Evolutionary conservation across 2,888 invertebrate genomes (phyloP), one percentile per base, ranked within the genome.

Genomic region (Eristalis intricaria): DNA sequence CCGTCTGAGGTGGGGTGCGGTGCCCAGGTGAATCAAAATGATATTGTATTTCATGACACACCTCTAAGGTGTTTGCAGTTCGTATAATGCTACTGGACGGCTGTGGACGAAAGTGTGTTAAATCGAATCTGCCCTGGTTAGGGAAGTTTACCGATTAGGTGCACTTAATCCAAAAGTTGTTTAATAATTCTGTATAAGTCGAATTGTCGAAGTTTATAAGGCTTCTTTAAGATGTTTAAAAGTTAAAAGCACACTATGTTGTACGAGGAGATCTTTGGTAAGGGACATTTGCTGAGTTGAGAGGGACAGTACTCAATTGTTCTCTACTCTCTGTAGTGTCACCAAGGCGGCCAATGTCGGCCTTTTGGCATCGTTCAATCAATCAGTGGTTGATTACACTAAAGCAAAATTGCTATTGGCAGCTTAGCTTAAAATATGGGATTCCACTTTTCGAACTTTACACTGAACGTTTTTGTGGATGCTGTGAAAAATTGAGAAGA

Each of bases 11-110:
- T 29, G 15, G 19, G 60, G 35, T 50, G 50, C 40, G 26, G 63
- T 23, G 32, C 68, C 29, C 19, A 76, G 71, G 66, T 80, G 63
- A 87, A 76, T 84, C 80, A 76, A 87, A 80, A 80, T 87, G 68
- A 87, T 87, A 87, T 87, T 84, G 84, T 84, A 87, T 84, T 87
- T 84, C 87, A 79, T 75, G 79, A 69, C 79, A 87, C 87, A 84
- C 87, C 87, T 87, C 71, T 23, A 64, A 87, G 87, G 87, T 87
- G 79, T 87, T 87, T 87, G 64, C 87, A 56, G 40, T 78, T 78
- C 73, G 83, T 82, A 87, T 79, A 87, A 83, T 75, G 73, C 82
- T 81, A 23, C 13, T 40, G 19, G 38, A 23, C 66, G 26, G 15
- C 23, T 56, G 11, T 35, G 63, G 22, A 69, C 13, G 32, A 58